Evolutionary conservation across 2,888 invertebrate species (phyloP), one percentile per base, ranked within the genome.

Genomic region (Sphecodes monilicornis): DNA sequence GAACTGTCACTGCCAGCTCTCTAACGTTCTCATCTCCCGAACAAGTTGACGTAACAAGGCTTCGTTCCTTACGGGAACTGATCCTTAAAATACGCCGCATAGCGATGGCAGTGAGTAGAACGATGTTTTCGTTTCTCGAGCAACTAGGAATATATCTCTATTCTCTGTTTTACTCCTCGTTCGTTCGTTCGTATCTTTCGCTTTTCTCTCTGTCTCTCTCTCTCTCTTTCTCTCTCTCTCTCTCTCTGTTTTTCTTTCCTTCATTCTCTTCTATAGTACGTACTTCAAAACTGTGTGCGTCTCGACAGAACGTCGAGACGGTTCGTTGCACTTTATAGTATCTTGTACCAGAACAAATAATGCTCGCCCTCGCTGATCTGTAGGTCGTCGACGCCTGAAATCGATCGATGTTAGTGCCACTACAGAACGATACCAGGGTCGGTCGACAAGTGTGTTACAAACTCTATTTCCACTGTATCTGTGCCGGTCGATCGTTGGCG

Each of bases 271-370:
- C 46, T 64, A 46, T 64, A 43, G 13, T 46, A 36, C 36, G 39
- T 46, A 46, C 39, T 26, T 72, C 22, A 46, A 66, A 36, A 64
- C 46, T 36, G 57, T 50, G 50, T 10, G 22, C 50, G 29, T 77
- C 64, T 32, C 57, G 54, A 79, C 57, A 6, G 39, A 41, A 32
- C 18, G 78, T 78, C 78, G 64, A 66, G 29, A 60, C 32, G 32
- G 13, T 16, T 76, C 84, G 68, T 72, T 57, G 71, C 70, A 68
- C 43, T 90, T 95, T 94, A 98, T 95, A 98, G 96, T 95, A 98
- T 98, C 96, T 98, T 98, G 95, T 98, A 98, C 98, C 98, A 98
- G 95, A 98, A 98, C 73, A 98, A 96, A 93, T 98, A 98, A 93
- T 98, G 97, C 93, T 98, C 98, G 32, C 98, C 98, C 91, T 98